Evolutionary conservation across 2,888 invertebrate genomes (phyloP), one percentile per base, ranked within the genome.

Genomic region (Brenthis ino): DNA sequence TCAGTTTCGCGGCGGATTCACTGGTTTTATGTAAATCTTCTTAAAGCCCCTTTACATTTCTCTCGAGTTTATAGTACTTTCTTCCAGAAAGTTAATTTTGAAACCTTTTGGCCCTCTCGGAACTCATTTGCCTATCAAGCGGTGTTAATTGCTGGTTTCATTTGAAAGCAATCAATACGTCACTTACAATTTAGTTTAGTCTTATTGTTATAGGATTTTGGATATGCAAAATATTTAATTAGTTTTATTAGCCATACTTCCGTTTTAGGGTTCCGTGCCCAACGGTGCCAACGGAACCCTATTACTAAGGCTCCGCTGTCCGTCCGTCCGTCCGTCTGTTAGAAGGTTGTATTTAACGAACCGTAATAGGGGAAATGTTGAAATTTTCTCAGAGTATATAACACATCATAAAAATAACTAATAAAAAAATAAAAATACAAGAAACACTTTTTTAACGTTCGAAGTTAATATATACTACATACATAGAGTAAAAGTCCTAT

Each of bases 1-100:
- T 74, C 67, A 67, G 72, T 72, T 72, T 69, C 69, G 69, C 60
- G 64, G 68, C 55, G 70, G 64, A 72, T 70, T 73, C 67, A 48
- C 64, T 55, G 65, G 68, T 74, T 68, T 74, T 73, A 75, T 75
- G 72, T 73, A 73, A 74, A 75, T 75, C 64, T 68, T 63, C 69
- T 71, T 53, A 61, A 72, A 73, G 72, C 63, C 67, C 71, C 68
- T 75, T 73, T 64, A 70, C 71, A 72, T 71, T 75, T 70, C 69
- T 64, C 72, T 50, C 56, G 64, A 66, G 63, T 72, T 69, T 68
- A 70, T 60, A 72, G 70, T 65, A 71, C 68, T 71, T 61, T 69
- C 67, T 69, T 66, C 53, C 68, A 71, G 68, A 71, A 69, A 72
- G 71, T 72, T 72, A 68, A 72, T 68, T 71, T 69, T 67, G 71